Evolutionary conservation across 2,113 vertebrate genomes (phyloP), one percentile per base, ranked within the genome.

Genomic region (Tachysurus fulvidraco): DNA sequence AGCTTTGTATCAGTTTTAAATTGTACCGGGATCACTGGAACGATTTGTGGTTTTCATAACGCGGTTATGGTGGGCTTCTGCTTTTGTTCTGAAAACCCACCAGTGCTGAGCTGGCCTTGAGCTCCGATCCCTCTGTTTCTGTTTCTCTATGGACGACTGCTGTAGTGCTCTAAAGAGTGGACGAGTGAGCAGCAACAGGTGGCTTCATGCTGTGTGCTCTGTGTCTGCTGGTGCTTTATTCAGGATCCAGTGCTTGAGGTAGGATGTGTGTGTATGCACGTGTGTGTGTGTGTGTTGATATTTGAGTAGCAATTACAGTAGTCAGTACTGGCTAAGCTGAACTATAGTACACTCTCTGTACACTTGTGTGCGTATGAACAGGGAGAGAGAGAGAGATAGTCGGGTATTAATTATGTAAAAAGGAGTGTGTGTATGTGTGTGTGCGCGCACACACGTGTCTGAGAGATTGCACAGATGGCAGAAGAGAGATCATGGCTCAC

Each of bases 331-430:
- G 19, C 74, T 89, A 62, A n/a, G 44, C 55, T 69, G 73, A 88
- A 83, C 60, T 73, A 28, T 41, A 52, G 80, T 83, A 83, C 81
- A 76, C 69, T 73, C 8, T 86, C 52, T 71, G 44, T 78, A 16
- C 16, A 54, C 52, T 76, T 67, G 52, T 79, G 88, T 88, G 85
- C 50, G 73, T 14, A 2, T 83, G 73, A 30, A 86, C 83, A 81
- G 86, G 86, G 88, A 90, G 86, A 87, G 88, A 90, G 85, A 88
- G 64, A 73, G 88, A 90, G 85, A 88, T 52, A 73, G 64, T 69
- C 11, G 28, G 23, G 64, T 81, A 86, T 86, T 85, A 85, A 81
- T 86, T 85, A 69, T 85, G 74, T 85, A 69, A 79, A 80, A 80
- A 65, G 14, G 83, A 46, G 62, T 52, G 78, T 80, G 67, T 71